Evolutionary conservation across 1,140 invertebrate species (phyloP).

Genomic region (Thalassaphorura encarpata): DNA sequence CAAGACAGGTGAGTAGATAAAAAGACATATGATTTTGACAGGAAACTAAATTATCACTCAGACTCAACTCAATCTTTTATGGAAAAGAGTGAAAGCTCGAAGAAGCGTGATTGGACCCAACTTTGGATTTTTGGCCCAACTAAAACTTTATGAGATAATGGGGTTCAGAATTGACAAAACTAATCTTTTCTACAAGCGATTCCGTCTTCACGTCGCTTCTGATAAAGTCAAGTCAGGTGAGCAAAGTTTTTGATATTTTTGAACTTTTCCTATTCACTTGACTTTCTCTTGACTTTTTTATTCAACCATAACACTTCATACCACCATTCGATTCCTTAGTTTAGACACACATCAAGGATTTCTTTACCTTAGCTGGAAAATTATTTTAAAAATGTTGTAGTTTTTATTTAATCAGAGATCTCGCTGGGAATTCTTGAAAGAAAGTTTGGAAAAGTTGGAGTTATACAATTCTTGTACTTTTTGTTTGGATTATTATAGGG

Average conservation of each 20-base stretch:
- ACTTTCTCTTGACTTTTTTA: too few species aligned
- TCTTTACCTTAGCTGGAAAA: too few species aligned
- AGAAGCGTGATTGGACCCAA: slow-evolving; percentile 58
- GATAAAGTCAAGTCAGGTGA: slow-evolving; percentile 62
- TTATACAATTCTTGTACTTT: background rate
- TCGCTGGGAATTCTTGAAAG: background rate
- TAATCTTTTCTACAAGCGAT: slow-evolving; percentile 63
- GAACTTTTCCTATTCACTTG: background rate
- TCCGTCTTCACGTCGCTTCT: slow-evolving; percentile 62
- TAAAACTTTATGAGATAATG: slow-evolving; percentile 67
- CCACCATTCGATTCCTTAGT: too few species aligned
- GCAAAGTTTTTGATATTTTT: background rate
- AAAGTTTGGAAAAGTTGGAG: background rate
- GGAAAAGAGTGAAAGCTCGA: slow-evolving; percentile 48
- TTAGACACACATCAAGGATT: background rate
- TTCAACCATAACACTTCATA: too few species aligned
- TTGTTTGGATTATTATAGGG: too few species aligned
- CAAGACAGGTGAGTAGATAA: slow-evolving; percentile 48
- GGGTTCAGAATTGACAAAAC: slow-evolving; percentile 55
- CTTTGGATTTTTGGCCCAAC: slow-evolving; percentile 60
- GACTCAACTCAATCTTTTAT: slow-evolving; percentile 26
- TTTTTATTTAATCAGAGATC: background rate
- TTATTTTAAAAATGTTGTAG: too few species aligned
- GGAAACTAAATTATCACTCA: background rate
- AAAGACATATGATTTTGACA: too few species aligned